phyloP scores from a whole-genome alignment of 2,888 invertebrate species.

The Clepsis dumicolana region DNA sequence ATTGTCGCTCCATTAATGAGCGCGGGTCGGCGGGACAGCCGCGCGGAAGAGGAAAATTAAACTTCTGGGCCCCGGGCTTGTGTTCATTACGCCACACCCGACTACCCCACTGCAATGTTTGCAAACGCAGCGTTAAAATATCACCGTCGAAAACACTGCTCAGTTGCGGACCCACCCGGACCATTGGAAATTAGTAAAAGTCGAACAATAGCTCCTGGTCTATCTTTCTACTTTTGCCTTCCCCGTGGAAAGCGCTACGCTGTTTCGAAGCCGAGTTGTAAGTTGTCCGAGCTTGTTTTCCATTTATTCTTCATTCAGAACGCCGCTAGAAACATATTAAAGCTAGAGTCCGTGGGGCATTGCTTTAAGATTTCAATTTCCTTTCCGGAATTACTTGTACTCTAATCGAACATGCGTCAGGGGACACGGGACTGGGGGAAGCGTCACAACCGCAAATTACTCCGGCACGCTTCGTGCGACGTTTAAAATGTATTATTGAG shows the following conservation, averaged over 20 bases:
- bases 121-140: slow-evolving; percentile 70
- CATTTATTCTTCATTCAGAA: slow-evolving; percentile 70
- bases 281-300: slow-evolving; percentile 67
- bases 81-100: slow-evolving; percentile 81
- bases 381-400: slow-evolving; percentile 85
- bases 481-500: slow-evolving; percentile 81
- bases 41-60: slow-evolving; percentile 86
- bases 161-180: slow-evolving; percentile 49
- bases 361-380: slow-evolving; percentile 86
- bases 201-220: slow-evolving; percentile 26
- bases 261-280: slow-evolving; percentile 47
- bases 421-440: slow-evolving; percentile 64
- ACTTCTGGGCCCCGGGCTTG: slow-evolving; percentile 81
- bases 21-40: slow-evolving; percentile 72
- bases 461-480: slow-evolving; percentile 76
- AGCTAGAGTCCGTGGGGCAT: slow-evolving; percentile 77
- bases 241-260: slow-evolving; percentile 32
- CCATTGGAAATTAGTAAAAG: slow-evolving; percentile 57
- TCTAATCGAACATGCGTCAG: slow-evolving; percentile 85
- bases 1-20: slow-evolving; percentile 82
- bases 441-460: slow-evolving; percentile 81
- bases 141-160: slow-evolving; percentile 56
- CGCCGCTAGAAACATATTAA: slow-evolving; percentile 66
- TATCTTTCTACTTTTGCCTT: slow-evolving; percentile 29
- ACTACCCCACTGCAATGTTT: slow-evolving; percentile 71